These are phyloP conservation scores for Octopus sinensis DNA, from an alignment of 1,140 invertebrate genomes.

Conservation along the genomic window DNA sequence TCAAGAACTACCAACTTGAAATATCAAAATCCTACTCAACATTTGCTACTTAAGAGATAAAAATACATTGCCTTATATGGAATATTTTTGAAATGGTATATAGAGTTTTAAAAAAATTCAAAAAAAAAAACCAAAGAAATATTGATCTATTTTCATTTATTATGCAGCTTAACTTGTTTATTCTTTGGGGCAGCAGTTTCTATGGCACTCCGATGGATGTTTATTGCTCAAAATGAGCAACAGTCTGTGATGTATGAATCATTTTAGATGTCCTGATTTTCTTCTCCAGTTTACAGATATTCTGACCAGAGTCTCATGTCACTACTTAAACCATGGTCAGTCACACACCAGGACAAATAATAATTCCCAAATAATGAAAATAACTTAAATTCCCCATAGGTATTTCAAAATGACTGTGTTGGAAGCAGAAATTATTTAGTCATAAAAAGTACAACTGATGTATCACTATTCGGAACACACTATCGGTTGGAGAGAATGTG, in stretches of 20 bases:
- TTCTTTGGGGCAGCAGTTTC: not conserved
- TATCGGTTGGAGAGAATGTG: not conserved
- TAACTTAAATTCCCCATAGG: too few species aligned
- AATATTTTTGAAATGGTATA: conserved; percentile 17
- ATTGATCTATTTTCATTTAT: conserved; percentile 7
- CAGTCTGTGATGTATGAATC: not conserved
- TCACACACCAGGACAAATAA: too few species aligned
- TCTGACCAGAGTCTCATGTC: too few species aligned
- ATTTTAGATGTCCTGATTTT: not conserved
- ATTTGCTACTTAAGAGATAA: not conserved
- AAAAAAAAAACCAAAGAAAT: conserved; percentile 4
- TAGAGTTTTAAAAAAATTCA: not conserved
- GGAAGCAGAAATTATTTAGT: not conserved
- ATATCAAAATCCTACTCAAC: too few species aligned
- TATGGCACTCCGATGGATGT: not conserved
- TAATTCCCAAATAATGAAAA: too few species aligned
- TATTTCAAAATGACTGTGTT: not conserved
- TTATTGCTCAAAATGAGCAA: not conserved
- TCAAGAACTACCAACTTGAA: too few species aligned
- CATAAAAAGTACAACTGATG: not conserved
- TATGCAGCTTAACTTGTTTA: not conserved
- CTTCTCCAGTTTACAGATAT: not conserved
- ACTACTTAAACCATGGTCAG: too few species aligned
- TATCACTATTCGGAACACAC: not conserved
- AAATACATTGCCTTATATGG: conserved; percentile 15